phyloP scores from a whole-genome alignment of 92 coral and sea anemone species.

The Plumapathes pennacea region DNA sequence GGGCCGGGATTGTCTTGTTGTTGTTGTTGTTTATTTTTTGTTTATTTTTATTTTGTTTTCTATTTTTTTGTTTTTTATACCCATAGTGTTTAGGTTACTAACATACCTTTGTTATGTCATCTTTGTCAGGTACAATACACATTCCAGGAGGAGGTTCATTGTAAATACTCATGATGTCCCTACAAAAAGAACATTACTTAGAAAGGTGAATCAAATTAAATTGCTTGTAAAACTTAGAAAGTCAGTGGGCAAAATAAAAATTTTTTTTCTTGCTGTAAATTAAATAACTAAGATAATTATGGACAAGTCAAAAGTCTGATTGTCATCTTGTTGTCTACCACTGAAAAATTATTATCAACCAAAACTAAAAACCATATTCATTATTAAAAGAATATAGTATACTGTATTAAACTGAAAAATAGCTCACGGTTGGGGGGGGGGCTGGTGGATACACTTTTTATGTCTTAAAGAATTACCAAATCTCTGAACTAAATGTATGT shows the following conservation, averaged over 20 bases:
- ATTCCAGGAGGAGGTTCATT: conserved; percentile 99
- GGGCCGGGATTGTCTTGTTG: too few relatives aligned
- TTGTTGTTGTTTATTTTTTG: too few relatives aligned
- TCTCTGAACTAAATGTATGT: too few relatives aligned
- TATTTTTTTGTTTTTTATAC: too few relatives aligned
- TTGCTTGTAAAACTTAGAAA: background rate
- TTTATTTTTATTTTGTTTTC: too few relatives aligned
- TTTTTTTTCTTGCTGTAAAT: background rate
- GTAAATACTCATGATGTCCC: conserved; percentile 97
- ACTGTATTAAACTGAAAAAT: too few relatives aligned
- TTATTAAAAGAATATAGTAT: too few relatives aligned
- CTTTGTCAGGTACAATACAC: conserved; percentile 95
- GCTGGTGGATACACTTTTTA: too few relatives aligned
- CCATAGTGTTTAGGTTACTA: background rate
- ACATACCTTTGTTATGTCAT: conserved; percentile 90
- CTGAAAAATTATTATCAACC: too few relatives aligned
- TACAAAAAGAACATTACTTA: conserved; percentile 10
- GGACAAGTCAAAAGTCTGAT: background rate
- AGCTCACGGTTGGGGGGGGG: too few relatives aligned
- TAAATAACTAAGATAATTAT: background rate
- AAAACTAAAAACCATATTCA: too few relatives aligned
- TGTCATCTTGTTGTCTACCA: background rate
- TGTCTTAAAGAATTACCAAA: too few relatives aligned
- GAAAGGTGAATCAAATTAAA: background rate
- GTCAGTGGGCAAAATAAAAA: background rate